A percentile compares a stretch with the other conserved stretches of the same genome.
phyloP scores from a whole-genome alignment of 2,888 invertebrate species.

The Seladonia tumulorum region DNA sequence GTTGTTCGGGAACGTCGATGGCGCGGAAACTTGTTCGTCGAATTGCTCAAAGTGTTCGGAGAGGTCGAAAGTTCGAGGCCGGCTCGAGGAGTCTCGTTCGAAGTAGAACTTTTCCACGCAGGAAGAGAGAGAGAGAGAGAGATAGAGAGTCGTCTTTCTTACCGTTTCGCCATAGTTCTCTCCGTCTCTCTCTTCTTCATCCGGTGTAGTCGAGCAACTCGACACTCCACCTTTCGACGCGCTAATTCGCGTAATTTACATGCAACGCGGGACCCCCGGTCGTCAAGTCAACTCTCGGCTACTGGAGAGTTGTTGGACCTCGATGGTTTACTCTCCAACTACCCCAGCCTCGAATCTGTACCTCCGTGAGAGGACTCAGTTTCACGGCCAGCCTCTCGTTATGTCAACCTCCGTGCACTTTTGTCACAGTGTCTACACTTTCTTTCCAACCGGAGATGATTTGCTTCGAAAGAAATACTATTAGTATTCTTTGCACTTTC shows the following conservation, averaged over 20 bases:
- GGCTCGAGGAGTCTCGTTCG: constrained; percentile 32
- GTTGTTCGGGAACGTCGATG: constrained; percentile 25
- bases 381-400: background rate
- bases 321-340: background rate
- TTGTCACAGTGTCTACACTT: background rate
- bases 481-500: too few relatives aligned
- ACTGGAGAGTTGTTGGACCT: background rate
- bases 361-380: background rate
- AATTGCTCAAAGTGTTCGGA: constrained; percentile 30
- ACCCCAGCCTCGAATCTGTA: background rate
- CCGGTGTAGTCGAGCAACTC: constrained; percentile 8
- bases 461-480: too few relatives aligned
- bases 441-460: background rate
- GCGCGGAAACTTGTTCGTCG: constrained; percentile 33
- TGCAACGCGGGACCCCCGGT: background rate
- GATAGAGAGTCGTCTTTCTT: background rate
- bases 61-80: constrained; percentile 24
- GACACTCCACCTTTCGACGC: constrained; percentile 15
- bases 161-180: background rate
- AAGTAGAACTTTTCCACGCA: constrained; percentile 14
- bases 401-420: background rate
- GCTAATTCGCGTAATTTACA: background rate
- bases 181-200: background rate
- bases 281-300: background rate
- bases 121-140: background rate